Base-by-base conservation (phyloP, 2,113 vertebrate species). In the Penelope pileata region DNA sequence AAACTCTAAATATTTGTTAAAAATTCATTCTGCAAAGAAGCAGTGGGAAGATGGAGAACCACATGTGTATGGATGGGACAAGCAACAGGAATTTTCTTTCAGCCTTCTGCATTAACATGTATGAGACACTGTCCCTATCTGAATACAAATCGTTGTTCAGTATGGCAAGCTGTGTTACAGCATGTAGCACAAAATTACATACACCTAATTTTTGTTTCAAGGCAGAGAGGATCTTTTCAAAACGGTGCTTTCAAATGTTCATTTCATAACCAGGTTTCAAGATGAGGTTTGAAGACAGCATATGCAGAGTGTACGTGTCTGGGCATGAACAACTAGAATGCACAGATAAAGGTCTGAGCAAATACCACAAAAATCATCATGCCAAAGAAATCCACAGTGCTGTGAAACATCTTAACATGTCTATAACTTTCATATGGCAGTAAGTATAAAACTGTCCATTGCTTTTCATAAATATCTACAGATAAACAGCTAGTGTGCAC, bases 401-500 rank as follows among this genome's bases (percentile, higher is more conserved):
- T 26, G 4, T 53, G 14, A 36, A 76, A 60, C 4, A 51, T 9
- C 12, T 56, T 77, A 63, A 47, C 2, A 6, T 24, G 23, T 43
- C 83, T 60, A 23, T 36, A 62, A 34, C 3, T 58, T 86, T 29
- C 19, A 23, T 16, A 19, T 53, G 22, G 8, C 27, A 80, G 56
- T 51, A 10, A 9, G 12, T 45, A 10, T 10, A 76, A 86, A 74
- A 80, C 9, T 53, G 27, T 2, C 2, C 27, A 13, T 15, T 77
- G 12, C 0, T 83, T 92, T 83, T 58, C 73, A 51, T 27, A 77
- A 93, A 53, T 62, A 62, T n/a, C 11, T 86, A 22, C 34, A 75
- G 16, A 21, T 51, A 56, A 0, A 0, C 30, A 21, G 10, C 12
- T 73, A 53, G 19, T 0, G 0, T 16, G 8, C 3, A 54, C 7